A percentile compares a stretch with the other conserved stretches of the same genome.
phyloP scores from a whole-genome alignment of 2,797 vertebrate species.

The Lepus townsendii region DNA sequence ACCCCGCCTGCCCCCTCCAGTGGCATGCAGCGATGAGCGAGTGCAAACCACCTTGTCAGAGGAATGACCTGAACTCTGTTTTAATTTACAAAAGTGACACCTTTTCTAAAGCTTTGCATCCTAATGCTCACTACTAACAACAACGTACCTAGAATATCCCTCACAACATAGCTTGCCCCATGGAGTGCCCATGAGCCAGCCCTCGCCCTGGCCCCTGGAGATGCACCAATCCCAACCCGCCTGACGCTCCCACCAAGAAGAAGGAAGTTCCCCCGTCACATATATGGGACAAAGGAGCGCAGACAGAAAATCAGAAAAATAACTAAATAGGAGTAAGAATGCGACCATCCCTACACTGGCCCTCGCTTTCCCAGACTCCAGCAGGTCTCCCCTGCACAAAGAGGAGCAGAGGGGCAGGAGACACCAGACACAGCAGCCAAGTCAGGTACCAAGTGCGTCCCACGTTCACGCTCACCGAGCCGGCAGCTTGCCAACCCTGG shows the following conservation, averaged over 20 bases:
- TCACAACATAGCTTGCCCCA: not conserved
- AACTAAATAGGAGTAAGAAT: not conserved
- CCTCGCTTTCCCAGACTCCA: not conserved
- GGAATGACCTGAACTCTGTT: not conserved
- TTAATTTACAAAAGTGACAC: conserved; percentile 20
- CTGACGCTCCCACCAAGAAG: not conserved
- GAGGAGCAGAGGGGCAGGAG: not conserved
- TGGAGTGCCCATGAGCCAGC: not conserved
- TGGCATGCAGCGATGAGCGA: not conserved
- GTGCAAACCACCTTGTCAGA: not conserved
- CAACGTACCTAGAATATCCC: not conserved
- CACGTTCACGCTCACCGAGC: not conserved
- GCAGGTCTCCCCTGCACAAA: not conserved
- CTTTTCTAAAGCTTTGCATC: not conserved
- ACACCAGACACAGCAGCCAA: not conserved
- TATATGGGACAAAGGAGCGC: not conserved
- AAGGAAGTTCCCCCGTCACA: not conserved
- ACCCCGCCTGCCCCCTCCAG: no score
- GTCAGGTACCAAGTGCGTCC: not conserved
- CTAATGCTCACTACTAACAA: not conserved
- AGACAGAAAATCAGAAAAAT: not conserved
- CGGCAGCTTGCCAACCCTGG: not conserved
- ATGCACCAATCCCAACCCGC: not conserved
- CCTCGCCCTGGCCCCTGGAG: not conserved
- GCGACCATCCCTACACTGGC: not conserved